Conservation (phyloP, 2,888 invertebrate genomes). For the Pollenia griseotomentosa region DNA sequence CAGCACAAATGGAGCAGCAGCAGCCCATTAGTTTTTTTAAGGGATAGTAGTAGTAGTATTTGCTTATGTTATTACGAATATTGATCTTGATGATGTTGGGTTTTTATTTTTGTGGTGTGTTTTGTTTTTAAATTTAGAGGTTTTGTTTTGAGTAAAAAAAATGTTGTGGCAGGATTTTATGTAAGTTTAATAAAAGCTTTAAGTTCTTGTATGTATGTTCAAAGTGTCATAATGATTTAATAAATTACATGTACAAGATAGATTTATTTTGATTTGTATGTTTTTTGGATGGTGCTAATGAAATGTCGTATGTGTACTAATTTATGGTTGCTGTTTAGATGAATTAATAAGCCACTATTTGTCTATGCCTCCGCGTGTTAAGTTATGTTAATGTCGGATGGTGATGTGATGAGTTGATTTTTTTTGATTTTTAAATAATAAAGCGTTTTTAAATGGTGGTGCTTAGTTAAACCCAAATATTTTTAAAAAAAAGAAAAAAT, state of each 20-base stretch:
- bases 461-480: constrained; percentile 45
- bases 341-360: constrained; percentile 35
- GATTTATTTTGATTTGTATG: neutral
- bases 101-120: constrained; percentile 63
- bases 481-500: constrained; percentile 48
- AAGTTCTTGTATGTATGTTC: neutral
- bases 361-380: neutral
- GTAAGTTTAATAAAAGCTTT: constrained; percentile 45
- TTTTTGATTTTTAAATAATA: constrained; percentile 34
- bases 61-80: constrained; percentile 76
- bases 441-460: constrained; percentile 54
- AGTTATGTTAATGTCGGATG: constrained; percentile 6
- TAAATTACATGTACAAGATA: neutral
- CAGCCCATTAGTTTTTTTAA: constrained; percentile 60
- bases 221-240: neutral
- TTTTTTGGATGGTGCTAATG: constrained; percentile 35
- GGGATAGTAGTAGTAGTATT: constrained; percentile 76
- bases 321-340: constrained; percentile 1
- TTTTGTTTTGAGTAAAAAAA: constrained; percentile 23
- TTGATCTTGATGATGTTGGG: constrained; percentile 73
- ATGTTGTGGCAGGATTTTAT: constrained; percentile 31
- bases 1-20: constrained; percentile 49
- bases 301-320: neutral
- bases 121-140: constrained; percentile 48
- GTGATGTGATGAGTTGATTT: constrained; percentile 16